These are phyloP conservation scores for Drepana arcuata DNA, from an alignment of 1,140 invertebrate genomes.

Conservation along the genomic window DNA sequence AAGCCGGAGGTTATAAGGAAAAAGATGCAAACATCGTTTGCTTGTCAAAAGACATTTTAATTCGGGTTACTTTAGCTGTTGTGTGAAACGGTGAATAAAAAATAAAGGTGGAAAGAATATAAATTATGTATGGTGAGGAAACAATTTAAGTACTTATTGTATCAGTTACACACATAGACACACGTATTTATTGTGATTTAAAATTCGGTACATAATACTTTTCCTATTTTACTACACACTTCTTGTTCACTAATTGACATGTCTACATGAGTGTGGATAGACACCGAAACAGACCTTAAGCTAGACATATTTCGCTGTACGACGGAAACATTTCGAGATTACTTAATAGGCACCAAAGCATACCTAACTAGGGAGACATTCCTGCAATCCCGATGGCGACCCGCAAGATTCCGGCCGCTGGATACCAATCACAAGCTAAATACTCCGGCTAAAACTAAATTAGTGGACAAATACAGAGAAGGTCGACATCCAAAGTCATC, in stretches of 20 bases:
- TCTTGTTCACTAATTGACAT: too few relatives aligned
- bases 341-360: background rate
- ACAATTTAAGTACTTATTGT: too few relatives aligned
- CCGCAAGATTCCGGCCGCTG: conserved; percentile 17
- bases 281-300: too few relatives aligned
- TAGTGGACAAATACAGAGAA: conserved; percentile 1
- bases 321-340: too few relatives aligned
- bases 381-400: conserved; percentile 15
- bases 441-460: conserved; percentile 2
- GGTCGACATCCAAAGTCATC: too few relatives aligned
- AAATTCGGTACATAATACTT: too few relatives aligned
- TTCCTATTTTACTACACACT: too few relatives aligned
- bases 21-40: conserved; percentile 8
- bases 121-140: conserved; percentile 13
- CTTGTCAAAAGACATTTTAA: conserved; percentile 11
- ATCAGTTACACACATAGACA: too few relatives aligned
- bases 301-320: too few relatives aligned
- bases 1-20: conserved; percentile 10
- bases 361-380: conserved; percentile 12
- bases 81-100: conserved; percentile 1
- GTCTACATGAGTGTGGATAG: too few relatives aligned
- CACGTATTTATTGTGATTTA: too few relatives aligned
- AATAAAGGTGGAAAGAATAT: conserved; percentile 7
- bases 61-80: conserved; percentile 7
- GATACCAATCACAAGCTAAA: conserved; percentile 11